Conservation (phyloP, 1,140 invertebrate species). For the Adoxophyes honmai region DNA sequence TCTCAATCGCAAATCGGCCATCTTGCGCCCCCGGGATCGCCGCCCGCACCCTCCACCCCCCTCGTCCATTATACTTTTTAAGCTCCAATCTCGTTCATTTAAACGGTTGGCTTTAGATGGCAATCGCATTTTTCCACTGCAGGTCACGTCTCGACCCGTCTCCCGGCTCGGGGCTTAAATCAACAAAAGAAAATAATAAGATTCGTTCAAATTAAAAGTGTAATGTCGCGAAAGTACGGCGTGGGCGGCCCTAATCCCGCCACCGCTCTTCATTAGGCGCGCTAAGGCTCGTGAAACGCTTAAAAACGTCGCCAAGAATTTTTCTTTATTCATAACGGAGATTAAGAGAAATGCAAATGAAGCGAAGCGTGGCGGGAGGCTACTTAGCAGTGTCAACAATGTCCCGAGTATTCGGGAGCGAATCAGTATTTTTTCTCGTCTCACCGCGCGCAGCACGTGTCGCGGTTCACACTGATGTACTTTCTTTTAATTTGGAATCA, state of each 20-base stretch:
- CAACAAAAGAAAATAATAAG: conserved; percentile 82
- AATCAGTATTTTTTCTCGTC: conserved; percentile 29
- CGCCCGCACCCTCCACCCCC: conserved; percentile 46
- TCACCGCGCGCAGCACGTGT: conserved; percentile 18
- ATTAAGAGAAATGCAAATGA: conserved; percentile 76
- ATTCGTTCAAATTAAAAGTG: conserved; percentile 83
- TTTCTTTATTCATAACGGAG: conserved; percentile 76
- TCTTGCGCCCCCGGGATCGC: conserved; percentile 68
- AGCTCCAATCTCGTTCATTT: conserved; percentile 81
- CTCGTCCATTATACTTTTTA: conserved; percentile 81
- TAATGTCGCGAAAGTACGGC: conserved; percentile 77
- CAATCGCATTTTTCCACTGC: conserved; percentile 81
- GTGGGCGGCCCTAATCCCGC: conserved; percentile 57
- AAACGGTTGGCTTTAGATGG: conserved; percentile 81
- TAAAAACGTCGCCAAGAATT: conserved; percentile 65
- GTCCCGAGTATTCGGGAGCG: conserved; percentile 27
- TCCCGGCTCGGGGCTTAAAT: conserved; percentile 78
- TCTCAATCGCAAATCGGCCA: conserved; percentile 77
- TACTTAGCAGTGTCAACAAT: conserved; percentile 75
- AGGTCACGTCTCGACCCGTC: conserved; percentile 79
- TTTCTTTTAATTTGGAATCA: conserved; percentile 15
- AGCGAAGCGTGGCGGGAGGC: conserved; percentile 55
- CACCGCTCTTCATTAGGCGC: conserved; percentile 66
- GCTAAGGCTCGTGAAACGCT: conserved; percentile 48
- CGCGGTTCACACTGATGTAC: conserved; percentile 12